phyloP scores from a whole-genome alignment of 2,797 vertebrate species.

The Discoglossus pictus region DNA sequence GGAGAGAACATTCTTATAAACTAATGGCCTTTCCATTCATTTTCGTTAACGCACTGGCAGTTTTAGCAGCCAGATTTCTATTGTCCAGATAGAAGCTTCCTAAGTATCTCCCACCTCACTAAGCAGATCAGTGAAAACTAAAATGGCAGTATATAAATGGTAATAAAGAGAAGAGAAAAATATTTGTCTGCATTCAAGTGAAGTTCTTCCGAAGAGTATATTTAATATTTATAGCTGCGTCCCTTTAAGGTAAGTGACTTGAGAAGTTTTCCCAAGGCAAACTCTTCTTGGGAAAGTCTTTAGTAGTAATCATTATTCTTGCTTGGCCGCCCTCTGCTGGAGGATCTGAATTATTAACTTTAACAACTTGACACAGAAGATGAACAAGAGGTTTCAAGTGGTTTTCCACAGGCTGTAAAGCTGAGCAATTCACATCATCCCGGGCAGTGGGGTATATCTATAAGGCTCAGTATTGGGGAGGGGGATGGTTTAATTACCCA shows the following conservation, averaged over 20 bases:
- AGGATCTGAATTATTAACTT: slow-evolving; percentile 61
- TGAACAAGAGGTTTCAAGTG: slow-evolving; percentile 27
- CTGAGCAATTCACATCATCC: slow-evolving; percentile 32
- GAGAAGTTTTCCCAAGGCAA: slow-evolving; percentile 14
- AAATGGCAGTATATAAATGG: too few relatives aligned
- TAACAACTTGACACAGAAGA: slow-evolving; percentile 46
- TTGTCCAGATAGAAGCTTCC: too few relatives aligned
- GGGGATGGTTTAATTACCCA: slow-evolving; percentile 56
- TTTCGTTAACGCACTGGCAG: too few relatives aligned
- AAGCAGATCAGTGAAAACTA: too few relatives aligned
- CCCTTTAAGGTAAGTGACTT: background rate
- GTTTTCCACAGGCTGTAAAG: slow-evolving; percentile 39
- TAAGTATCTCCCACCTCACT: too few relatives aligned
- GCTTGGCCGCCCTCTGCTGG: slow-evolving; percentile 81
- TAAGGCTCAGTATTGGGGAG: slow-evolving; percentile 39
- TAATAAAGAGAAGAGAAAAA: too few relatives aligned
- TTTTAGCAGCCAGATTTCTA: too few relatives aligned
- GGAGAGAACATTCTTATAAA: too few relatives aligned
- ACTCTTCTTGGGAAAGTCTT: slow-evolving; percentile 39
- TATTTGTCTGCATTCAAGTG: too few relatives aligned
- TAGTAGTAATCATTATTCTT: slow-evolving; percentile 70
- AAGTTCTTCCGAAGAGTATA: too few relatives aligned
- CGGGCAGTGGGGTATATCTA: slow-evolving; percentile 47
- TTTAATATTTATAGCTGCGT: too few relatives aligned
- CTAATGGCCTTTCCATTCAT: too few relatives aligned